Conservation (phyloP, 1,140 invertebrate species). For the Trypoxylus dichotomus region DNA sequence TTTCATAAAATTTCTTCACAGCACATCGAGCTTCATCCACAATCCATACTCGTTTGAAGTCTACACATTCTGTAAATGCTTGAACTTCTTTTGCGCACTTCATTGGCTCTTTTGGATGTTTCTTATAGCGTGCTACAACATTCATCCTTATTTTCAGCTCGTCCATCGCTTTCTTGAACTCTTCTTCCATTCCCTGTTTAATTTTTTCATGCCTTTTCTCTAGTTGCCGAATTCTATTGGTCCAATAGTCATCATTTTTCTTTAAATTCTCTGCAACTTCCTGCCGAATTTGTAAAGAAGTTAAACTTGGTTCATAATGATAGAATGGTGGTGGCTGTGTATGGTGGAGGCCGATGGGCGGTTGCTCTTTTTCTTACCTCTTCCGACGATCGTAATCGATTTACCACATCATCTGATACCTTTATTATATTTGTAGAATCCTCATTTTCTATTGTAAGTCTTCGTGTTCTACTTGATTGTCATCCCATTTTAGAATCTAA, state of each 20-base stretch:
- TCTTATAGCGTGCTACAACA: conserved; percentile 49
- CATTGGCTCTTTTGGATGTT: conserved; percentile 49
- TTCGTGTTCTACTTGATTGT: conserved; percentile 49
- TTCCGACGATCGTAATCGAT: conserved; percentile 47
- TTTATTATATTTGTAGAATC: conserved; percentile 52
- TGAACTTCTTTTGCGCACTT: conserved; percentile 50
- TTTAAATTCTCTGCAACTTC: conserved; percentile 47
- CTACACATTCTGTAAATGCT: conserved; percentile 51
- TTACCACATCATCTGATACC: conserved; percentile 52
- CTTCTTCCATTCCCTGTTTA: conserved; percentile 56
- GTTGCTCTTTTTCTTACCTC: conserved; percentile 34
- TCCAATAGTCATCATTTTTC: conserved; percentile 59
- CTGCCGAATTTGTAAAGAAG: conserved; percentile 51
- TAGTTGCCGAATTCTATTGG: conserved; percentile 55
- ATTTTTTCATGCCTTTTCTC: conserved; percentile 56
- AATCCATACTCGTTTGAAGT: conserved; percentile 42
- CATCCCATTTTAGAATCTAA: conserved; percentile 47
- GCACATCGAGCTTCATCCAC: conserved; percentile 32
- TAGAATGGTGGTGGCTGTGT: conserved; percentile 34
- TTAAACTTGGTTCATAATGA: conserved; percentile 49
- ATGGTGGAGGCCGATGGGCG: not conserved
- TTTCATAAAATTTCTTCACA: not conserved
- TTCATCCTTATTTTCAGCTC: conserved; percentile 42
- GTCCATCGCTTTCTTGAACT: conserved; percentile 61
- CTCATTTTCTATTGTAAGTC: conserved; percentile 52